Conservation (phyloP, 2,888 invertebrate genomes). For the Lasioglossum marginatum region DNA sequence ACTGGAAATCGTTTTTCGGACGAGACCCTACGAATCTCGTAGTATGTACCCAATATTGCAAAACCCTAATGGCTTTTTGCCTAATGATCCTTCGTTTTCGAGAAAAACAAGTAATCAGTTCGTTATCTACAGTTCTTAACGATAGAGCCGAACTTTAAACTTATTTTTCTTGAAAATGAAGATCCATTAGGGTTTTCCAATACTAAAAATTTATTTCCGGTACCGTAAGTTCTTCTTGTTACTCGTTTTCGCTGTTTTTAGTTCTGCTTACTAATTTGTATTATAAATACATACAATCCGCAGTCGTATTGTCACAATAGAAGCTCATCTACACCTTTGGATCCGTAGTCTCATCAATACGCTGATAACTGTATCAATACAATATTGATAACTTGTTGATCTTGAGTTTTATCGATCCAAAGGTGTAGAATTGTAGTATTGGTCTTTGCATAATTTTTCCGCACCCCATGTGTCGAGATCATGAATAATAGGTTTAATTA, state of each 20-base stretch:
- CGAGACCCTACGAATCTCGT: too few species aligned
- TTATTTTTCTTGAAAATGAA: too few species aligned
- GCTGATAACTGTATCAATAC: neutral
- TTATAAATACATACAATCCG: neutral
- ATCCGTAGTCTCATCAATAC: neutral
- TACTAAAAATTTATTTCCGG: too few species aligned
- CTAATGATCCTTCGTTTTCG: too few species aligned
- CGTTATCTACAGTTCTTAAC: too few species aligned
- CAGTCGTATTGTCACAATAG: neutral
- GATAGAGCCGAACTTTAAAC: too few species aligned
- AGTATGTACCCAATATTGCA: too few species aligned
- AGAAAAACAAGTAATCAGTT: too few species aligned
- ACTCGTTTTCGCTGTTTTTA: neutral
- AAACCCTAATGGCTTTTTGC: neutral
- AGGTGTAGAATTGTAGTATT: neutral
- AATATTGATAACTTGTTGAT: neutral
- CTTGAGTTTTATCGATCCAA: neutral
- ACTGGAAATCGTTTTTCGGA: too few species aligned
- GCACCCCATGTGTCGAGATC: slow-evolving; percentile 15
- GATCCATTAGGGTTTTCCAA: too few species aligned
- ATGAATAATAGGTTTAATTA: slow-evolving; percentile 46
- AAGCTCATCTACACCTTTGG: neutral
- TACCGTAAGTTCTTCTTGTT: too few species aligned
- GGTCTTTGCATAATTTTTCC: neutral
- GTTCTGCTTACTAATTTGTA: neutral